Base-by-base conservation (phyloP, 2,888 invertebrate species). In the Apeira syringaria region DNA sequence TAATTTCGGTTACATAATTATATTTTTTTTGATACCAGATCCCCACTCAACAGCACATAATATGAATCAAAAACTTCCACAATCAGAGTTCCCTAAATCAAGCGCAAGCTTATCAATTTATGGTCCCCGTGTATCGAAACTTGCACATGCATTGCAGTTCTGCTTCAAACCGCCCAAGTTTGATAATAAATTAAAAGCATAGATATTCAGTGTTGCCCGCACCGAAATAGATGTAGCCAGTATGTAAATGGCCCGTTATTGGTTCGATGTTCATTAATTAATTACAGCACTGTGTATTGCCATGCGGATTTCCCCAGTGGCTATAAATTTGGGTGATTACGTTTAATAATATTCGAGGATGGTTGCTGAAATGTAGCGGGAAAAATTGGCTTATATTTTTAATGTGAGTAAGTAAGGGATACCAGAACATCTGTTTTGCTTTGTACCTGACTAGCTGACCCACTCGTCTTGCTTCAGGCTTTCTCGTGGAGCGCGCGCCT, bases 81-180 rank as follows among this genome's bases (percentile, higher is more conserved):
- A 60, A 65, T 61, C 57, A 56, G 47, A 50, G 39, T 46, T 46
- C 38, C 25, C 47, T 76, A 74, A 72, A 78, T 78, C 71, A 75
- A 56, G 63, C 60, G 65, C 61, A 64, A 69, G 74, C 79, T 84
- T 86, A 86, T 86, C 85, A 84, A 85, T 86, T 85, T 86, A 85
- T 83, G 68, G 80, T 69, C 72, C 79, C 82, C 59, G 49, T 68
- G 82, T 81, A 84, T 81, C 75, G 80, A 74, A 84, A 83, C 74
- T 85, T 84, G 68, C 64, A 64, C 74, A 46, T 74, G 69, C 69
- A 73, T 8, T 18, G 35, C 35, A 35, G 36, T 31, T 72, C 68
- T 73, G 74, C 73, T 64, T 69, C 74, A 68, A 74, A 76, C 71
- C 74, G 77, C 64, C 65, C 76, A 86, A 86, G 79, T 86, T 85